phyloP scores from a whole-genome alignment of 2,113 vertebrate genomes.

The Chloebia gouldiae region DNA sequence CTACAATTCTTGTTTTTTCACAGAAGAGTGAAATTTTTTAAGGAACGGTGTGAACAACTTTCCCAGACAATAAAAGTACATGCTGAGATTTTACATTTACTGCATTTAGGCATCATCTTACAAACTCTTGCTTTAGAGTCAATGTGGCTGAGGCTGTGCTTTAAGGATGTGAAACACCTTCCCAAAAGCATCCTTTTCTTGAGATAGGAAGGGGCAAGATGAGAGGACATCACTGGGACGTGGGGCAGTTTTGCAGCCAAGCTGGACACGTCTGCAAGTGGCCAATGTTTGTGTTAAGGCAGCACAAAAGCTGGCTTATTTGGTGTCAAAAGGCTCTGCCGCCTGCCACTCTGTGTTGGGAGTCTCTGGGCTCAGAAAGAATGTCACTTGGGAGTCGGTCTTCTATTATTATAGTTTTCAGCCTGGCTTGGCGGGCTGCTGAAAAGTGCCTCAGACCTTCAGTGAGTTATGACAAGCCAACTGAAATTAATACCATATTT shows the following conservation, averaged over 20 bases:
- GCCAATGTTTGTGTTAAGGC: background rate
- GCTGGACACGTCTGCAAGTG: fast-evolving
- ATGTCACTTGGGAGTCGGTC: background rate
- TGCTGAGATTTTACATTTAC: background rate
- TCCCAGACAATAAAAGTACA: background rate
- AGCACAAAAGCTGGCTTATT: background rate
- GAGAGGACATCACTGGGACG: background rate
- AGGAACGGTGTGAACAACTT: background rate
- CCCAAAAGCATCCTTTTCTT: background rate
- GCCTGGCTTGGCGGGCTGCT: background rate
- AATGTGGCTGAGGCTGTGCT: background rate
- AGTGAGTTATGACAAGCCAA: background rate
- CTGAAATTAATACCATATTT: constrained; percentile 49
- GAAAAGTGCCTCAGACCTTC: constrained; percentile 33
- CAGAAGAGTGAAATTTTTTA: background rate
- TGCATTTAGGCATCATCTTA: background rate
- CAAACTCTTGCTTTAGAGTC: background rate
- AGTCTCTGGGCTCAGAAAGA: background rate
- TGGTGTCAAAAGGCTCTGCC: background rate
- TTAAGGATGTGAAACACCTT: background rate
- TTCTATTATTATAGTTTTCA: constrained; percentile 8
- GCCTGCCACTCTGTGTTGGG: background rate
- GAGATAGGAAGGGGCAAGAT: background rate
- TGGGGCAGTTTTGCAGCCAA: background rate
- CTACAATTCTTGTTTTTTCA: background rate